These are phyloP conservation scores for Polydrusus cervinus DNA, from an alignment of 2,888 invertebrate species.

Conservation along the genomic window DNA sequence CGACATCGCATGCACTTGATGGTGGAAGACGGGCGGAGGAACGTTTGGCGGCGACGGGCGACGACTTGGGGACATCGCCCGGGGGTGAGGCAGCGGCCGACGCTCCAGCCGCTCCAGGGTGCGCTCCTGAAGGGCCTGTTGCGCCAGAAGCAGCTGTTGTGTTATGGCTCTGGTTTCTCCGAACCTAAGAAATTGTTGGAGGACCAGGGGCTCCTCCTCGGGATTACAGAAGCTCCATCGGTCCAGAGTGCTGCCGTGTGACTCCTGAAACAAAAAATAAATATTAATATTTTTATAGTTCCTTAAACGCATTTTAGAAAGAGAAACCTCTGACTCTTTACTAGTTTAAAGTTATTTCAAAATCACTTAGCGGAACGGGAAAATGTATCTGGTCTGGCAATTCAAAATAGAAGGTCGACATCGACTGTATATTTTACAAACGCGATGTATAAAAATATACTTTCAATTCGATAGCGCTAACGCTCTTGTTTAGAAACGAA, in stretches of 20 bases:
- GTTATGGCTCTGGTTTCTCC: conserved; percentile 91
- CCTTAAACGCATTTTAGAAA: neutral
- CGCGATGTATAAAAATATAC: conserved; percentile 68
- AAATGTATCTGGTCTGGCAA: conserved; percentile 55
- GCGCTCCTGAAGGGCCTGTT: conserved; percentile 76
- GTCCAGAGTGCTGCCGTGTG: conserved; percentile 85
- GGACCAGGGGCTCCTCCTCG: conserved; percentile 92
- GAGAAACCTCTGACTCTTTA: conserved; percentile 3
- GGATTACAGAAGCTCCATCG: conserved; percentile 91
- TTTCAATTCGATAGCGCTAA: conserved; percentile 62
- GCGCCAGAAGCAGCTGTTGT: conserved; percentile 78
- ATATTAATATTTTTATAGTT: conserved; percentile 1
- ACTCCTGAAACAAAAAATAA: conserved; percentile 63
- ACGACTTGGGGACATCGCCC: conserved; percentile 82
- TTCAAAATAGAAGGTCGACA: conserved; percentile 62
- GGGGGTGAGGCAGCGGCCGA: conserved; percentile 67
- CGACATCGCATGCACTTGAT: conserved; percentile 71
- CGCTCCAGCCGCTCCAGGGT: conserved; percentile 75
- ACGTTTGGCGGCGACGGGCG: conserved; percentile 77
- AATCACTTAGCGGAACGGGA: conserved; percentile 43
- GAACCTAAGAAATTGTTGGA: conserved; percentile 93
- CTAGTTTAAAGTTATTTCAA: conserved; percentile 20
- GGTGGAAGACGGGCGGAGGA: conserved; percentile 71
- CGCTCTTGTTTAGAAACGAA: conserved; percentile 67
- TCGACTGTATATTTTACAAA: conserved; percentile 66